Evolutionary conservation across 1,140 invertebrate species (phyloP).

Genomic region (Platorchestia sp.): DNA sequence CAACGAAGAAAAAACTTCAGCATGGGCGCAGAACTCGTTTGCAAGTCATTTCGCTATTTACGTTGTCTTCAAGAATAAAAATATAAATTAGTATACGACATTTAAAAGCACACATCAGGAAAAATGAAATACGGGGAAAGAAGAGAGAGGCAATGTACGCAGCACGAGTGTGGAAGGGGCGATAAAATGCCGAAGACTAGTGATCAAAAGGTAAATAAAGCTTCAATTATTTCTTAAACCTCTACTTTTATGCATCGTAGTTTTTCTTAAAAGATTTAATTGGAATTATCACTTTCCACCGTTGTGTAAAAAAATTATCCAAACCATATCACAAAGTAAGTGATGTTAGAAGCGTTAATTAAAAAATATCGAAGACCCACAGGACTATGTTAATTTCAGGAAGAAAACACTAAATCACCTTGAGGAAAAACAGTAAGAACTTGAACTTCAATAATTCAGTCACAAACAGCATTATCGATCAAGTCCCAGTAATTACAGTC

Average conservation of each 20-base stretch:
- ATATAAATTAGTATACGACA: too few relatives aligned
- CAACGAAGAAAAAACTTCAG: too few relatives aligned
- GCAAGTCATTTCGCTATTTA: too few relatives aligned
- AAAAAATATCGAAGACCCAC: background rate
- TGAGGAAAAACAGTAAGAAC: background rate
- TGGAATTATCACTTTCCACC: background rate
- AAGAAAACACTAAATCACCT: background rate
- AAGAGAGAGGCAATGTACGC: background rate
- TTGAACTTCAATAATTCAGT: background rate
- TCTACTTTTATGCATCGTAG: background rate
- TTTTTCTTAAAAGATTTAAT: background rate
- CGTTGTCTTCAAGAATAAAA: too few relatives aligned
- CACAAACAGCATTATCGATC: background rate
- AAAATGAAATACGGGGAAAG: background rate
- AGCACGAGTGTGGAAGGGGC: background rate
- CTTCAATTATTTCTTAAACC: background rate
- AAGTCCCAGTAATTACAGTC: background rate
- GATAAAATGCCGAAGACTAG: background rate
- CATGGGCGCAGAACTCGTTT: too few relatives aligned
- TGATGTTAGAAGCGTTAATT: background rate
- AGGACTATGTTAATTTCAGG: background rate
- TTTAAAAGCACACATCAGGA: too few relatives aligned
- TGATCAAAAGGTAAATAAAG: background rate
- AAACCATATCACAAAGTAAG: background rate
- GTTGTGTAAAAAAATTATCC: background rate